phyloP scores from a whole-genome alignment of 37 sponge, comb jelly and placozoan genomes.

The Geodia barretti region DNA sequence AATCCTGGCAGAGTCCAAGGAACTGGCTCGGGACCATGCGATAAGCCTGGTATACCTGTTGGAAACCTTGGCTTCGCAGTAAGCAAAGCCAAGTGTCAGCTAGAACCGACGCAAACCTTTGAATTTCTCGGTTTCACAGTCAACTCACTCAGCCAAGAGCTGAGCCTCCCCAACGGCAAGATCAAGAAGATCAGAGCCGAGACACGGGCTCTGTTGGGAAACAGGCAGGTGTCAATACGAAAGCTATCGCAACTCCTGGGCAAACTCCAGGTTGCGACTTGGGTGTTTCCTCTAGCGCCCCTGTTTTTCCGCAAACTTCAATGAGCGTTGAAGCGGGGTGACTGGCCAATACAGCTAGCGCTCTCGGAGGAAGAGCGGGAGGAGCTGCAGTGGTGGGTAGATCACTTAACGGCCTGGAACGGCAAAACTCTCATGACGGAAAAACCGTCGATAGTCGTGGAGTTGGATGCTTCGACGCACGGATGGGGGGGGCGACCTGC shows the following conservation, averaged over 20 bases:
- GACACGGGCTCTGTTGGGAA: neutral
- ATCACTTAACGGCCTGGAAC: slow-evolving; percentile 6
- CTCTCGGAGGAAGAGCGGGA: neutral
- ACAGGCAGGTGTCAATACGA: neutral
- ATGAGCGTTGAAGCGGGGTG: neutral
- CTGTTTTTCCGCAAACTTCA: slow-evolving; percentile 29
- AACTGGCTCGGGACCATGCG: neutral
- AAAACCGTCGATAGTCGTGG: slow-evolving; percentile 18
- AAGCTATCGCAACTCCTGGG: slow-evolving; percentile 17
- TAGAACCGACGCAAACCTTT: neutral
- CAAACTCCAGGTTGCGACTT: neutral
- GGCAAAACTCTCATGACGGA: slow-evolving; percentile 13
- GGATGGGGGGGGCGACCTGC: slow-evolving; percentile 29
- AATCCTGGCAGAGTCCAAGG: slow-evolving; percentile 5
- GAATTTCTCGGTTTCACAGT: slow-evolving; percentile 34
- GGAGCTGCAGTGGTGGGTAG: slow-evolving; percentile 37
- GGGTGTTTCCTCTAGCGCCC: slow-evolving; percentile 7
- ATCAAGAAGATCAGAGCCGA: neutral
- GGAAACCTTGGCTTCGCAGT: slow-evolving; percentile 26
- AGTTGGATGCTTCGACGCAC: slow-evolving; percentile 32
- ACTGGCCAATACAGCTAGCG: neutral
- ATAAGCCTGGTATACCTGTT: neutral
- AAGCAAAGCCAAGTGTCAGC: neutral
- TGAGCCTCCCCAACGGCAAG: slow-evolving; percentile 2
- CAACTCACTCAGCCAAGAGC: neutral